phyloP scores from a whole-genome alignment of 2,113 vertebrate species.

The Pachyramphus minor region DNA sequence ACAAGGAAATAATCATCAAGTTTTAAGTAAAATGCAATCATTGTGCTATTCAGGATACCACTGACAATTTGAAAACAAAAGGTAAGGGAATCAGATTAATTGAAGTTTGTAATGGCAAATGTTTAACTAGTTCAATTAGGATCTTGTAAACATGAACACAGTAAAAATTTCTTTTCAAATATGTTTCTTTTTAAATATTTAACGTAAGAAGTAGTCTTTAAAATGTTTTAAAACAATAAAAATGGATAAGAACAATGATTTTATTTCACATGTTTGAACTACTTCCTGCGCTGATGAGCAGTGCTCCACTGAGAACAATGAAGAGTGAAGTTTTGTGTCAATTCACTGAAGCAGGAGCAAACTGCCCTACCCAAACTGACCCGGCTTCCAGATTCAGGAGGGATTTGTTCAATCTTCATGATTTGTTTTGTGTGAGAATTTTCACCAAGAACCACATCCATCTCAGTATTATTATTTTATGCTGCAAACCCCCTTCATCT shows the following conservation, averaged over 20 bases:
- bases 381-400: background rate
- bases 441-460: background rate
- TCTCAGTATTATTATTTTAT: background rate
- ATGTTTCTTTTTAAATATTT: background rate
- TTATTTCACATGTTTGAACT: background rate
- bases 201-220: background rate
- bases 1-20: slow-evolving; percentile 33
- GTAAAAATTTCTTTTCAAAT: background rate
- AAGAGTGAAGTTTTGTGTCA: background rate
- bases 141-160: background rate
- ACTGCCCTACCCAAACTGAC: background rate
- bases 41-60: background rate
- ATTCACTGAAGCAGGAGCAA: background rate
- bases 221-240: background rate
- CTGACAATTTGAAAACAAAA: background rate
- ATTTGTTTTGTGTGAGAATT: background rate
- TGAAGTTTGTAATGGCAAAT: background rate
- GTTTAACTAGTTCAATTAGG: background rate
- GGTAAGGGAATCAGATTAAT: background rate
- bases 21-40: slow-evolving; percentile 24
- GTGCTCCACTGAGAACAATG: background rate
- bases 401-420: background rate
- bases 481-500: background rate
- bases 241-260: background rate
- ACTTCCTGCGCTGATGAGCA: background rate